A percentile compares a stretch with the other conserved stretches of the same genome.
Evolutionary conservation across 2,888 invertebrate species (phyloP).

Genomic region (Dynastes tityus): DNA sequence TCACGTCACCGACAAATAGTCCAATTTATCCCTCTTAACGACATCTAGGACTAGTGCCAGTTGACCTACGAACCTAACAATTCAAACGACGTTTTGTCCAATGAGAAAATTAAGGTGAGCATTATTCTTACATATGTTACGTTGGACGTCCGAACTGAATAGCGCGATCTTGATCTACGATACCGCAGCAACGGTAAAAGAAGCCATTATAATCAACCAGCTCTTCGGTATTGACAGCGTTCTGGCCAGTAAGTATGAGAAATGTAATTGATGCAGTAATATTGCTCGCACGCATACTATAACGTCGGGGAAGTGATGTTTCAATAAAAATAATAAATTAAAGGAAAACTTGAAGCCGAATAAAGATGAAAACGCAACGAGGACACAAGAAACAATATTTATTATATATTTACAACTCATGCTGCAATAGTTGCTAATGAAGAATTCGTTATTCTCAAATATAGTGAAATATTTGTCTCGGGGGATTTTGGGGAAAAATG

Average conservation of each 20-base stretch:
- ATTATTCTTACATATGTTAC: conserved; percentile 63
- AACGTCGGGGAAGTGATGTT: no score
- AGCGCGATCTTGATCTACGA: conserved; percentile 52
- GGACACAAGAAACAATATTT: no score
- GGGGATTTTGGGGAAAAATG: no score
- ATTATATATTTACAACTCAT: no score
- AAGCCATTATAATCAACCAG: conserved; percentile 24
- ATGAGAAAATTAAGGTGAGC: conserved; percentile 67
- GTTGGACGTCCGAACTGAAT: conserved; percentile 52
- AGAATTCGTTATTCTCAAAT: no score
- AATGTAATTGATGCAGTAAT: no score
- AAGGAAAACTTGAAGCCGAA: no score
- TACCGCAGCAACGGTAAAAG: conserved; percentile 40
- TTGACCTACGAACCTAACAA: conserved; percentile 66
- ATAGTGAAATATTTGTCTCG: no score
- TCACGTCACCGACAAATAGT: conserved; percentile 44
- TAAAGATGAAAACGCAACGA: no score
- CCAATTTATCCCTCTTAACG: conserved; percentile 52
- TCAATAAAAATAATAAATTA: no score
- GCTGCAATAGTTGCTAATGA: no score
- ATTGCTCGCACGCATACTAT: background rate
- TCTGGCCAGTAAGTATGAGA: no score
- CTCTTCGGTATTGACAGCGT: background rate
- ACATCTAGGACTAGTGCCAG: conserved; percentile 66
- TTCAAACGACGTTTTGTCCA: conserved; percentile 65